Percentiles rank a stretch among this genome's conserved stretches.
phyloP scores from a whole-genome alignment of 2,888 invertebrate species.

The Agrochola macilenta region DNA sequence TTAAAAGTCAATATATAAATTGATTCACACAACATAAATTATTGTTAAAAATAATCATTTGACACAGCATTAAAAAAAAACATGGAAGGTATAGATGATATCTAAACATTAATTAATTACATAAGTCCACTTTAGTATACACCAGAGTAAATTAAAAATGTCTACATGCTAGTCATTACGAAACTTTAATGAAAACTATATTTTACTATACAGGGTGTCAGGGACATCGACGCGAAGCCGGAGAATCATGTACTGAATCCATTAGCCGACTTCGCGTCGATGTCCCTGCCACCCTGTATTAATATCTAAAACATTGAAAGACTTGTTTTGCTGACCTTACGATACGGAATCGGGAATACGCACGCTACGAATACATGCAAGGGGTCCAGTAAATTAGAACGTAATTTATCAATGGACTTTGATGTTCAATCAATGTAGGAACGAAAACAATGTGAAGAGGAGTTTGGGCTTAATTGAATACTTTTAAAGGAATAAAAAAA shows the following conservation, averaged over 20 bases:
- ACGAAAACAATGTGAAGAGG: slow-evolving; percentile 17
- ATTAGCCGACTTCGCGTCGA: too few relatives aligned
- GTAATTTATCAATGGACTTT: slow-evolving; percentile 61
- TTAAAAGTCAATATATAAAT: neutral
- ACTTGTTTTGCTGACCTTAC: neutral
- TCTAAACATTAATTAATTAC: neutral
- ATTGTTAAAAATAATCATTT: neutral
- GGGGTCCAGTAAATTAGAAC: slow-evolving; percentile 29
- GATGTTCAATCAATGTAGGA: slow-evolving; percentile 37
- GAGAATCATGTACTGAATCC: too few relatives aligned
- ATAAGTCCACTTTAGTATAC: too few relatives aligned
- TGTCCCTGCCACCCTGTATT: too few relatives aligned
- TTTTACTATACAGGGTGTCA: too few relatives aligned
- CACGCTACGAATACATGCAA: slow-evolving; percentile 34
- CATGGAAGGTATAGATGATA: neutral
- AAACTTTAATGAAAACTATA: neutral
- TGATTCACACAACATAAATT: neutral
- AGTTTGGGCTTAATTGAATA: slow-evolving; percentile 17
- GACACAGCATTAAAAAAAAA: neutral
- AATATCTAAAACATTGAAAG: neutral
- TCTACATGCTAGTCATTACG: neutral
- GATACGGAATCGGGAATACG: neutral
- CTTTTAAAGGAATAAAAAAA: neutral
- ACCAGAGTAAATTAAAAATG: neutral
- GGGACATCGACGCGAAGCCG: too few relatives aligned